Evolutionary conservation across 2,797 vertebrate genomes (phyloP).

Genomic region (Peromyscus melanophrys): DNA sequence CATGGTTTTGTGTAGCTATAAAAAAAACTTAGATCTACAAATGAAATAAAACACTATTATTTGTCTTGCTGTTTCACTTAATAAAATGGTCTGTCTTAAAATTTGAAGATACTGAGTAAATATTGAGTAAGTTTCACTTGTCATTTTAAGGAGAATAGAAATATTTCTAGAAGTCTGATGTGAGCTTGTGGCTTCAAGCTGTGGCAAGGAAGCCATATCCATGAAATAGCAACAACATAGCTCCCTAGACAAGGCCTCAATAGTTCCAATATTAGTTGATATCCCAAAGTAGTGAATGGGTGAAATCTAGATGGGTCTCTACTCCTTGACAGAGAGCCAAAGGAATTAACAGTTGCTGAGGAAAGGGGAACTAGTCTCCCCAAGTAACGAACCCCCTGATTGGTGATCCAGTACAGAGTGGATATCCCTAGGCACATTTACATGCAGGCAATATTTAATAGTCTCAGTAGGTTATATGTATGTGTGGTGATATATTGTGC

Average conservation of each 20-base stretch:
- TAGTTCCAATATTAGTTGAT: neutral
- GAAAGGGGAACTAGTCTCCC: neutral
- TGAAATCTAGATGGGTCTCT: neutral
- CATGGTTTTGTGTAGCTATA: neutral
- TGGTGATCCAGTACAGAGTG: no score
- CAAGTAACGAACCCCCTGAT: neutral
- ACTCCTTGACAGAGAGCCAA: neutral
- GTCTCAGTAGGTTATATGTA: neutral
- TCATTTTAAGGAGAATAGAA: neutral
- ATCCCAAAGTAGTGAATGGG: neutral
- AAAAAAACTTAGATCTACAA: neutral
- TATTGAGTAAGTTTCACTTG: neutral
- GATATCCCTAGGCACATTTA: neutral
- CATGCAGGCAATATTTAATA: neutral
- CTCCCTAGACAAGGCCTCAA: neutral
- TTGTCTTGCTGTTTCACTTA: neutral
- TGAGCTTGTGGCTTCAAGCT: neutral
- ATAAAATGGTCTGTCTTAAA: neutral
- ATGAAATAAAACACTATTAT: neutral
- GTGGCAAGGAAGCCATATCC: neutral
- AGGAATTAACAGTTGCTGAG: neutral
- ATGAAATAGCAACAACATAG: neutral
- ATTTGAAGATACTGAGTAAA: neutral
- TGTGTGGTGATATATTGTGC: no score
- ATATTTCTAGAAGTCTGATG: neutral